phyloP scores from a whole-genome alignment of 2,797 vertebrate genomes.

The Chloroceryle amazona region DNA sequence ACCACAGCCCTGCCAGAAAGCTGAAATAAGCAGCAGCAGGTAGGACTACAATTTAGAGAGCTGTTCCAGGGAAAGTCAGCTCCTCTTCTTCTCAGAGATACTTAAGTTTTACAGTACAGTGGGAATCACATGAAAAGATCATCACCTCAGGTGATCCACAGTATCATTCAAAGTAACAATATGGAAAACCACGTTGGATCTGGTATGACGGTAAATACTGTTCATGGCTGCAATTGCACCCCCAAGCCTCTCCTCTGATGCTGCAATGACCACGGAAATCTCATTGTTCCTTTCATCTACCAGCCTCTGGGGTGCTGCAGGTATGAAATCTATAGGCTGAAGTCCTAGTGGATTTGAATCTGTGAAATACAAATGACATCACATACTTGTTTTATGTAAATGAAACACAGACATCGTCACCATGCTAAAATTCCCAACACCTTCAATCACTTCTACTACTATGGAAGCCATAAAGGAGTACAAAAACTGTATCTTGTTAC shows the following conservation, averaged over 20 bases:
- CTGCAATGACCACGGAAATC: conserved; percentile 92
- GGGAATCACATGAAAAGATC: not conserved
- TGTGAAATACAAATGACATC: conserved; percentile 19
- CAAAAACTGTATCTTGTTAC: not conserved
- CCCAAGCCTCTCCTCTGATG: conserved; percentile 91
- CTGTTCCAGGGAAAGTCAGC: not conserved
- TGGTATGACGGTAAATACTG: conserved; percentile 91
- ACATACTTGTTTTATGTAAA: not conserved
- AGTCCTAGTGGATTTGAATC: conserved; percentile 79
- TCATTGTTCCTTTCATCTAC: conserved; percentile 79
- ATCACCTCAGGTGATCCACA: conserved; percentile 91
- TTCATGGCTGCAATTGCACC: conserved; percentile 93
- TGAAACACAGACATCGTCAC: not conserved
- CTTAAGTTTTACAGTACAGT: not conserved
- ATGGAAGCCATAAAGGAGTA: not conserved
- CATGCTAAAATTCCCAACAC: not conserved
- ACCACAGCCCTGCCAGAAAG: not conserved
- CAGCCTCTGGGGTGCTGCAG: conserved; percentile 72
- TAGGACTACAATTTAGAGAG: not conserved
- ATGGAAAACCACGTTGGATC: conserved; percentile 90
- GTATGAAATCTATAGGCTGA: conserved; percentile 85
- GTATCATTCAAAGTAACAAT: conserved; percentile 93
- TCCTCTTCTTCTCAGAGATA: not conserved
- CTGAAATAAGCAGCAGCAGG: not conserved
- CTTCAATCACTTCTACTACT: not conserved